Conservation (phyloP, 2,797 vertebrate genomes). For the Pristis pectinata region DNA sequence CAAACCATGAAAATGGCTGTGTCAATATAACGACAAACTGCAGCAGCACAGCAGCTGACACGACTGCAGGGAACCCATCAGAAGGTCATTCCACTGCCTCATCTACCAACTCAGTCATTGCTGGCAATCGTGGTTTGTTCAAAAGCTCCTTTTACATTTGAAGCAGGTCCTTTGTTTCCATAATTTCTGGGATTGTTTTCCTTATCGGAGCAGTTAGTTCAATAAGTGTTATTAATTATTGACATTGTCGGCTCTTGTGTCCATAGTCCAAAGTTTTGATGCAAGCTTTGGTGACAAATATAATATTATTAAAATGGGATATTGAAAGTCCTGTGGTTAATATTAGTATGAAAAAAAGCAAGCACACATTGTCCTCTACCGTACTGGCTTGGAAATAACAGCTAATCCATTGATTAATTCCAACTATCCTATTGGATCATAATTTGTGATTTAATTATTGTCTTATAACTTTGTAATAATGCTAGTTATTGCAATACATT, state of each 20-base stretch:
- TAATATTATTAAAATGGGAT: background rate
- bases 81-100: background rate
- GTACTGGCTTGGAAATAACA: background rate
- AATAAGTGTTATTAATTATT: background rate
- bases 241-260: background rate
- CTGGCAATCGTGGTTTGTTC: background rate
- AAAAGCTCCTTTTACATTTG: slow-evolving; percentile 1
- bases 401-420: background rate
- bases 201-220: background rate
- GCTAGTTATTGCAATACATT: background rate
- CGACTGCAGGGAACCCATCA: slow-evolving; percentile 50
- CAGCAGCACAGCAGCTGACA: slow-evolving; percentile 58
- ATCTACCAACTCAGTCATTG: slow-evolving; percentile 19
- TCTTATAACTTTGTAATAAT: background rate
- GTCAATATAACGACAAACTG: slow-evolving; percentile 71
- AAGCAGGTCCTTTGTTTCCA: background rate
- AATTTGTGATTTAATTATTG: background rate
- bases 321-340: background rate
- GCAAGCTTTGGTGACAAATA: background rate
- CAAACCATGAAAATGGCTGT: slow-evolving; percentile 72
- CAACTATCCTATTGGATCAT: background rate
- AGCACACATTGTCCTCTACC: background rate
- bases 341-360: background rate
- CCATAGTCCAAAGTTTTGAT: background rate
- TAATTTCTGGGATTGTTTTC: background rate